phyloP scores from a whole-genome alignment of 2,113 vertebrate species.

The Empidonax alnorum region DNA sequence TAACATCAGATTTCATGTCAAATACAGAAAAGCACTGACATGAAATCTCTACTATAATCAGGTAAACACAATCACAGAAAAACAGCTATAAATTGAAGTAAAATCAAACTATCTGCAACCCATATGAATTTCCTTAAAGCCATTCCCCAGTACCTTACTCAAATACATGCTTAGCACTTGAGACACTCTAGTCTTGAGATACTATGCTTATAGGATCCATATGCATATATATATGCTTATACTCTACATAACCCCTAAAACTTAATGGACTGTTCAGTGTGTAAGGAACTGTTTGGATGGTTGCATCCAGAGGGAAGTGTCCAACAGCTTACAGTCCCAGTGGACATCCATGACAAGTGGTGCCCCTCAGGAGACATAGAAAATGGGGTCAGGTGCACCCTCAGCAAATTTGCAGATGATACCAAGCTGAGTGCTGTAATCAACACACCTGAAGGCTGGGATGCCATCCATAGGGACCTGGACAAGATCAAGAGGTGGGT shows the following conservation, averaged over 20 bases:
- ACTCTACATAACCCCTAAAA: background rate
- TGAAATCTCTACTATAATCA: background rate
- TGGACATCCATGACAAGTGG: background rate
- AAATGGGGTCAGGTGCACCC: rapidly evolving
- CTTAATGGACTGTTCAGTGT: background rate
- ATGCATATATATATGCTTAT: background rate
- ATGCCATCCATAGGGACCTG: background rate
- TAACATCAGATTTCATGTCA: background rate
- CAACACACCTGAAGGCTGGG: background rate
- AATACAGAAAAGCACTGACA: background rate
- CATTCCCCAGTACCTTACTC: background rate
- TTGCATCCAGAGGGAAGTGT: background rate
- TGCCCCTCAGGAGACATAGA: rapidly evolving
- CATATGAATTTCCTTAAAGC: background rate
- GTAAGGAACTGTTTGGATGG: background rate
- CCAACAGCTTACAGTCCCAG: background rate
- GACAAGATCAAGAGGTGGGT: background rate
- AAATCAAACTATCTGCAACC: background rate
- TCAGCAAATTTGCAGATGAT: background rate
- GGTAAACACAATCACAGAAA: background rate
- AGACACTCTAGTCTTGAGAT: background rate
- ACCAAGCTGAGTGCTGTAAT: background rate
- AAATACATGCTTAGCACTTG: background rate
- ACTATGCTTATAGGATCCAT: background rate
- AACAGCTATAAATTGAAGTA: background rate